Conservation (phyloP, 2,113 vertebrate genomes). For the Chloropsis hardwickii region DNA sequence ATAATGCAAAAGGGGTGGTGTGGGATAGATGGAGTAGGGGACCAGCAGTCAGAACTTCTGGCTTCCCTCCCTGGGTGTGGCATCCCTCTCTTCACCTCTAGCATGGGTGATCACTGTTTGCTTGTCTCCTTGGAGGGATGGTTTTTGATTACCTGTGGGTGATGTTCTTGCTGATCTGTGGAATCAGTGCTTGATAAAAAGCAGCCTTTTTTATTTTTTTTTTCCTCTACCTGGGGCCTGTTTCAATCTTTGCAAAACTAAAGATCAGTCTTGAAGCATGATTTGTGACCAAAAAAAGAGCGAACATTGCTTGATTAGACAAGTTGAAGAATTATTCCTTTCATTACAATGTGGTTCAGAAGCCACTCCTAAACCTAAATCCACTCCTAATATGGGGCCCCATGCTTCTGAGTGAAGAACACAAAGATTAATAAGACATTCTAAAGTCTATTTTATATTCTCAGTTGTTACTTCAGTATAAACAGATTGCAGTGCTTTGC, state of each 20-base stretch:
- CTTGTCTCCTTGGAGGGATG: not conserved
- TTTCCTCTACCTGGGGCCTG: not conserved
- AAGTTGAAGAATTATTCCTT: not conserved
- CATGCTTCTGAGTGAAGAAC: not conserved
- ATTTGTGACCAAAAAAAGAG: not conserved
- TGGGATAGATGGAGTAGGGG: not conserved
- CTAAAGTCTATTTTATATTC: not conserved
- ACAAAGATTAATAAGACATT: not conserved
- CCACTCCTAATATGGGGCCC: not conserved
- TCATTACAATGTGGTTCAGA: not conserved
- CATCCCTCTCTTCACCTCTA: not conserved
- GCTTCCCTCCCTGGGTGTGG: not conserved
- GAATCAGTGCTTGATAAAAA: not conserved
- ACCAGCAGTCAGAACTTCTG: not conserved
- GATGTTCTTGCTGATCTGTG: not conserved
- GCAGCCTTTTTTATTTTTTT: not conserved
- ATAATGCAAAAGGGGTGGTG: not conserved
- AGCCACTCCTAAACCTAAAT: not conserved
- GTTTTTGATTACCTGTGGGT: not conserved
- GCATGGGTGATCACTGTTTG: fast-evolving
- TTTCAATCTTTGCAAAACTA: not conserved
- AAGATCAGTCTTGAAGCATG: not conserved
- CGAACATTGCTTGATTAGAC: not conserved
- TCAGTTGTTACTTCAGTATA: not conserved
- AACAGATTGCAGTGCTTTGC: conserved; percentile 13